These are phyloP conservation scores for Xenops minutus DNA, from an alignment of 2,797 vertebrate species.

Conservation along the genomic window DNA sequence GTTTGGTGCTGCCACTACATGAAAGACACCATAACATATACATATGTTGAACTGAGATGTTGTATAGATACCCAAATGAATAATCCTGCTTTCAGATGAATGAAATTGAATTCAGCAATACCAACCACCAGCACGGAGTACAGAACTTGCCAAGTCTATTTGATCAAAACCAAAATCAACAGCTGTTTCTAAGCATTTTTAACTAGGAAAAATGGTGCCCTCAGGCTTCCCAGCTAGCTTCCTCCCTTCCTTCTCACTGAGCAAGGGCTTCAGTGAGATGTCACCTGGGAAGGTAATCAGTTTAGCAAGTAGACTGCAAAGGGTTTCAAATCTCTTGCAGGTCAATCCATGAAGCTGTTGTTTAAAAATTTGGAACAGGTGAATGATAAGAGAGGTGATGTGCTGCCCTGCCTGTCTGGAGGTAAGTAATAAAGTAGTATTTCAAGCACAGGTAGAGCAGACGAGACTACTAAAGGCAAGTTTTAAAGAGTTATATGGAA, in stretches of 20 bases:
- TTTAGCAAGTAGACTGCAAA: background rate
- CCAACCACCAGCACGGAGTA: accelerated
- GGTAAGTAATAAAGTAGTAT: background rate
- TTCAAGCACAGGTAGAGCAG: background rate
- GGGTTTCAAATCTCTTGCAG: background rate
- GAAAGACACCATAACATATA: background rate
- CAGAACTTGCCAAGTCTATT: background rate
- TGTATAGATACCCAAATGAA: background rate
- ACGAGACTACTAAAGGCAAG: background rate
- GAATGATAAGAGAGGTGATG: background rate
- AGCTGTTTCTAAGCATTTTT: background rate
- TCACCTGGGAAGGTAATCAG: background rate
- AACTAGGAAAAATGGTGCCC: background rate
- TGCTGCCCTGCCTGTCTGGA: background rate
- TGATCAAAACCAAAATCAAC: background rate
- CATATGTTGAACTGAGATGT: background rate
- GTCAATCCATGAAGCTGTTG: background rate
- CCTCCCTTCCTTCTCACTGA: too few species aligned
- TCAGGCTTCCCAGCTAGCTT: background rate
- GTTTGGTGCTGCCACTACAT: background rate
- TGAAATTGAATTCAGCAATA: background rate
- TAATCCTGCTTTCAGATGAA: background rate
- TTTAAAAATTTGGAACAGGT: background rate
- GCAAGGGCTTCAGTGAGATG: background rate
- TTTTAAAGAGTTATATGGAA: background rate